Base-by-base conservation (phyloP, 2,888 invertebrate genomes). In the Elegia similella region DNA sequence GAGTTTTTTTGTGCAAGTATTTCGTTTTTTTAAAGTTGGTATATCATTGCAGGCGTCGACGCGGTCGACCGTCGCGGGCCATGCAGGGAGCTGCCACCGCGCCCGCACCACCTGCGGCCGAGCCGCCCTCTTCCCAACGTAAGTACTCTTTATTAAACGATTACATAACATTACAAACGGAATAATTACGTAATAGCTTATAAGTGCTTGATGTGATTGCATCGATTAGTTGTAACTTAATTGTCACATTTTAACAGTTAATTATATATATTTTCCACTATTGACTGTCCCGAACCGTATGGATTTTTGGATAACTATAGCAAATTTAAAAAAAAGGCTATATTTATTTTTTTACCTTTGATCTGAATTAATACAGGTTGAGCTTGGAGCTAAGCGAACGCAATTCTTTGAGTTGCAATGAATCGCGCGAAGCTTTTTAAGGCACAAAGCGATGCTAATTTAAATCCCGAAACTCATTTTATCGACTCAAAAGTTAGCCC, bases 11-110 rank as follows among this genome's bases (percentile, higher is more conserved):
- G 2, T 12, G 10, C 8, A n/a, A 38, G 2, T n/a, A 12, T 38
- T 38, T 34, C 3, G 12, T 6, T n/a, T 38, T 38, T 2, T 15
- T 32, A 7, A 50, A 34, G 34, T 34, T 1, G 12, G 7, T 15
- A 50, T 13, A 1, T 54, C 44, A 66, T 59, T 62, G 44, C 71
- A 88, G 88, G 76, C 87, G 88, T 63, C 82, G 81, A 64, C 84
- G 86, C 62, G 82, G 84, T 71, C 80, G 83, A 63, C 67, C 80
- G 77, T 77, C 84, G 84, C 88, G 87, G 88, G 90, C 78, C 77
- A 91, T 91, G 90, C 90, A 90, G 86, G 90, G 90, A 62, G 89
- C 86, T 52, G 82, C 90, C 55, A 78, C 58, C 67, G 86, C 86
- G 64, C 84, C 85, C 71, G 90, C 89, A 78, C 84, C 89, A 59